Percentiles rank a stretch among this genome's conserved stretches.
Conservation (phyloP, 1,140 invertebrate genomes). For the Drosophila malerkotliana region DNA sequence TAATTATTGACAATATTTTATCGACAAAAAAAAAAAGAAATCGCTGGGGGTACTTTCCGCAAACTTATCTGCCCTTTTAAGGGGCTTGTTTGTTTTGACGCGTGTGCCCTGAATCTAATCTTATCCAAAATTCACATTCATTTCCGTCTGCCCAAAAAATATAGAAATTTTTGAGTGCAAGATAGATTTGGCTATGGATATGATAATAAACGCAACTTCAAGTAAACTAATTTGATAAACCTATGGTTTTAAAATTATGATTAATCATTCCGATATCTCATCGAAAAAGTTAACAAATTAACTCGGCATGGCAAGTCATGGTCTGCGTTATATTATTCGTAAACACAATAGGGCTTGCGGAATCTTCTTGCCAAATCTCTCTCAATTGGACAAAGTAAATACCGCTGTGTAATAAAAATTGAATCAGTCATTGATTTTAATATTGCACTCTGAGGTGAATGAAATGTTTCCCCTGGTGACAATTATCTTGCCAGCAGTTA, state of each 20-base stretch:
- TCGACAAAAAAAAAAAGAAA: neutral
- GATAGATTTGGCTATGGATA: neutral
- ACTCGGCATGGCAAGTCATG: neutral
- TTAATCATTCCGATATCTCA: too few species aligned
- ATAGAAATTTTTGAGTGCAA: constrained; percentile 3
- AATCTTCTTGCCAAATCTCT: neutral
- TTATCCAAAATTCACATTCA: neutral
- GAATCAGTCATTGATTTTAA: neutral
- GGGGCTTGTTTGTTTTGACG: neutral
- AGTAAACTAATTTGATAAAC: neutral
- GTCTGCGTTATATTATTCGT: neutral
- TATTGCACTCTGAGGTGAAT: neutral
- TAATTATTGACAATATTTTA: too few species aligned
- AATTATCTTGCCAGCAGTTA: neutral
- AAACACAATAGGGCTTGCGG: neutral
- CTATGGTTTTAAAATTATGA: neutral
- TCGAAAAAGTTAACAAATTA: too few species aligned
- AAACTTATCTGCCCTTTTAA: constrained; percentile 4
- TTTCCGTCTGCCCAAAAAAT: neutral
- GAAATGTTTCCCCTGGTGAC: neutral
- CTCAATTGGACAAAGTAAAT: neutral
- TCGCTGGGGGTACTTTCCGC: neutral
- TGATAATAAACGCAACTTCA: neutral
- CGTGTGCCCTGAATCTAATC: neutral
- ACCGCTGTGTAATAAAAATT: neutral